Evolutionary conservation across 2,113 vertebrate genomes (phyloP), one percentile per base, ranked within the genome.

Genomic region (Macrotis lagotis): DNA sequence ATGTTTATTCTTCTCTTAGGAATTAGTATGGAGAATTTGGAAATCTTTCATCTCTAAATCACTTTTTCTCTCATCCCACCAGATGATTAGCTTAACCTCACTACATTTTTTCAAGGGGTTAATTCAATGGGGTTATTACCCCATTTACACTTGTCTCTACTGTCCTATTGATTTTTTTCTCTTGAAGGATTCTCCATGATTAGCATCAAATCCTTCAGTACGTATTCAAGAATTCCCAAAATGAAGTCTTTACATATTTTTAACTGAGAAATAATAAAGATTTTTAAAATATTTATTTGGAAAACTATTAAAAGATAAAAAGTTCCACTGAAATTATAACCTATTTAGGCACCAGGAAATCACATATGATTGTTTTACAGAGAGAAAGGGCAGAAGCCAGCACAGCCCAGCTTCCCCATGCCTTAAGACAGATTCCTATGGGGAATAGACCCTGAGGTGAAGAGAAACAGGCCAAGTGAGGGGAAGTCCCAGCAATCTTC

Each of bases 241-340:
- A n/a, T 44, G 59, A 98, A 97, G 97, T 94, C 96, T 96, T 97
- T 93, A 96, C 97, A 91, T 95, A 59, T 92, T 52, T 93, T 91
- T 96, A 96, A 96, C 52, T 96, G 95, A 97, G 95, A 94, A 92
- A 91, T 96, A 97, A 96, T 96, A 91, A 96, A 93, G 88, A 92
- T 97, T 96, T 96, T 47, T 90, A 96, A 95, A 94, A 50, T 95
- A 74, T 96, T 90, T 96, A 93, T 97, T 97, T 97, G 96, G 96
- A 74, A 96, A 90, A 96, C 91, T 95, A 55, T 88, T 52, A 94
- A 97, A 97, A 90, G 47, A 94, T 89, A 94, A 11, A 55, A 90
- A 92, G 90, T 94, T 55, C 93, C 91, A 48, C 94, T 91, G 55
- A 97, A 96, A 94, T 90, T 91, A 96, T 93, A 96, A 97, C 48